Evolutionary conservation across 2,888 invertebrate species (phyloP), one percentile per base, ranked within the genome.

Genomic region (Eubasilissa splendida): DNA sequence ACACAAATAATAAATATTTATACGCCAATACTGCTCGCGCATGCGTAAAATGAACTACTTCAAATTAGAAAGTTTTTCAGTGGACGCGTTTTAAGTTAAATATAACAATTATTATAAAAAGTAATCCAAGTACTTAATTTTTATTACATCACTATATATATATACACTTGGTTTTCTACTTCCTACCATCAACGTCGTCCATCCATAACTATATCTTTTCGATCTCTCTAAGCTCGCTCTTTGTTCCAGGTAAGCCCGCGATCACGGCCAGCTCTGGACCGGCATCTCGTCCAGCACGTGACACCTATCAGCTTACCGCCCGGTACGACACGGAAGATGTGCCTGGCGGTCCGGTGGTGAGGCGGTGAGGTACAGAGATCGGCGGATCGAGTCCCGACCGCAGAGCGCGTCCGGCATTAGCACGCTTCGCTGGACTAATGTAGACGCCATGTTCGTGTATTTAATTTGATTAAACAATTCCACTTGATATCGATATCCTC

Each of bases 271-370:
- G n/a, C 3, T 33, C 22, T 22, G 50, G 22, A n/a, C 14, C 50
- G 50, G n/a, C 33, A 50, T 59, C 33, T n/a, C 42, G 2, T 2
- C 63, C 65, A 68, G 76, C 76, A 76, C 76, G 76, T 76, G 76
- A 76, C 76, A 76, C 4, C 76, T 65, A 76, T 76, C 76, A 42
- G 42, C 76, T 76, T 76, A 76, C 76, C 52, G 53, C 56, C 76
- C 76, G 66, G 76, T 76, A 76, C 56, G 66, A 56, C 76, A 76
- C 76, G 42, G 54, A 66, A 66, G 66, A 66, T 33, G 65, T 10
- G 42, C 56, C 66, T 33, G 65, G 76, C 42, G 2, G 4, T 42
- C 42, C 42, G 7, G 42, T 1, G 76, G 76, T 76, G 42, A 9
- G 14, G 31, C n/a, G 71, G 54, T 53, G 22, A 31, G 14, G 76